Percentiles rank a stretch among this genome's conserved stretches.
Conservation (phyloP, 2,888 invertebrate genomes). For the Scaptomyza flava region DNA sequence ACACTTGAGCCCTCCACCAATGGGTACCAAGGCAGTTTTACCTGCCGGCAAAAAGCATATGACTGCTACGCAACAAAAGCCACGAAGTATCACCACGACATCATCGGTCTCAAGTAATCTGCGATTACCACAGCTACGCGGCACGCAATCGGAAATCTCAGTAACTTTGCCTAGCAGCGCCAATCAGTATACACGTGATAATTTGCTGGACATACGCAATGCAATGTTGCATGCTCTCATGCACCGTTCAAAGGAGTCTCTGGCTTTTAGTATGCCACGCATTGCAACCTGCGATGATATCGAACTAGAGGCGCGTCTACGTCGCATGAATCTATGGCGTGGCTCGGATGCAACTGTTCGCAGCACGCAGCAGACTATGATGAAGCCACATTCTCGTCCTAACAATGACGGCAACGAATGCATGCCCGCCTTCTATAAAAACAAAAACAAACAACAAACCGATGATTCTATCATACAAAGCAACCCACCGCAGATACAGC, state of each 20-base stretch:
- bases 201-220: constrained; percentile 75
- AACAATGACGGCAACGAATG: constrained; percentile 64
- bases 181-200: constrained; percentile 66
- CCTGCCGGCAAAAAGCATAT: constrained; percentile 16
- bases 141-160: constrained; percentile 10
- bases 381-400: constrained; percentile 21
- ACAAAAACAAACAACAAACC: constrained; percentile 68
- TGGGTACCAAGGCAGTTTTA: neutral
- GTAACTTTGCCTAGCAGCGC: constrained; percentile 10
- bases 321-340: constrained; percentile 75
- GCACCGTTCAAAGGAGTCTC: constrained; percentile 52
- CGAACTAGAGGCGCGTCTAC: constrained; percentile 76
- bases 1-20: constrained; percentile 60
- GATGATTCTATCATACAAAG: constrained; percentile 81
- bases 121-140: constrained; percentile 37
- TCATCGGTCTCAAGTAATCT: neutral
- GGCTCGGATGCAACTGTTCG: constrained; percentile 21
- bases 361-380: constrained; percentile 9
- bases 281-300: constrained; percentile 80
- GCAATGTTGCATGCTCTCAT: constrained; percentile 62
- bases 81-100: constrained; percentile 5
- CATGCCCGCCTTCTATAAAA: constrained; percentile 82
- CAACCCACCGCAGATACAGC: constrained; percentile 77
- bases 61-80: constrained; percentile 1
- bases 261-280: constrained; percentile 60